Evolutionary conservation across 2,113 vertebrate genomes (phyloP), one percentile per base, ranked within the genome.

Genomic region (Sinosuthora webbiana): DNA sequence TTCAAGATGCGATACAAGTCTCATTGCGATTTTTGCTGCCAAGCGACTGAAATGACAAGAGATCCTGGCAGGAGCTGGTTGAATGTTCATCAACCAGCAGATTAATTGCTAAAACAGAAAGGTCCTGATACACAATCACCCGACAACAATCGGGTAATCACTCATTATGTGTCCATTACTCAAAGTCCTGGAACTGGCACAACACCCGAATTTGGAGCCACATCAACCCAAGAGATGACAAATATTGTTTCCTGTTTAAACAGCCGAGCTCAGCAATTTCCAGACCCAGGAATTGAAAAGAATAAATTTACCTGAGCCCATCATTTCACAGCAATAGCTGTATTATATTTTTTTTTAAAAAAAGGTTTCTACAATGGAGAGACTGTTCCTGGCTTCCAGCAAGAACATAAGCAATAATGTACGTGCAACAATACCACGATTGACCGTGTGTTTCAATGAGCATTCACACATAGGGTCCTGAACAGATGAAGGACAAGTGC

Each of bases 401-500:
- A 63, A 52, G 94, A 84, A 16, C 44, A 67, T 4, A 14, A 81
- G 65, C 42, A 87, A 45, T 21, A 73, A 75, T 0, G 28, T 44
- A 31, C 0, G 5, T 35, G 53, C 81, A 64, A 95, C 94, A 95
- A 94, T 67, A 7, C 21, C 2, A n/a, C 10, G 1, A 75, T 2
- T 63, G 91, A 95, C 49, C 22, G 1, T 0, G 27, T 6, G 44
- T 52, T 90, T 87, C 80, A 89, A 68, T 82, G 47, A 83, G 88
- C 92, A 81, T 86, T 90, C 94, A 92, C 70, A 47, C 23, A 3
- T 31, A 1, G 1, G 18, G 83, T 7, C 81, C 94, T 28, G 81
- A 84, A 63, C 81, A 94, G 91, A 89, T 57, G 91, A 96, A 96
- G 94, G 95, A 89, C 75, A 68, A 96, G 87, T 42, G 74, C 91